Evolutionary conservation across 2,888 invertebrate species (phyloP).

Genomic region (Habroteleia sp.): DNA sequence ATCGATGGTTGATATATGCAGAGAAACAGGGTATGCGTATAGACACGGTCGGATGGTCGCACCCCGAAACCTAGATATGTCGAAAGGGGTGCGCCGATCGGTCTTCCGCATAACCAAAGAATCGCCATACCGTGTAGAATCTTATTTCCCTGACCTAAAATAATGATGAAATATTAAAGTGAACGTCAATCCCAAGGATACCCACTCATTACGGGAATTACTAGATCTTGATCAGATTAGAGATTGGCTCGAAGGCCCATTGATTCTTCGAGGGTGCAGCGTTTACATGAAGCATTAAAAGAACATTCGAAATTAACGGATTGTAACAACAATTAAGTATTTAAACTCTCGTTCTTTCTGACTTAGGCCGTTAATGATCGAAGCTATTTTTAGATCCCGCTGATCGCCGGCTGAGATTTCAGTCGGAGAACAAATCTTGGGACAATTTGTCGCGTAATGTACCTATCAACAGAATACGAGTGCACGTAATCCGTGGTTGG

Average conservation of each 20-base stretch:
- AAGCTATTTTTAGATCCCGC: conserved; percentile 27
- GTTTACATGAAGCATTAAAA: conserved; percentile 18
- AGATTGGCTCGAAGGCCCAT: conserved; percentile 33
- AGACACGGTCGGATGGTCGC: conserved; percentile 66
- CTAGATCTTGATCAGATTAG: conserved; percentile 31
- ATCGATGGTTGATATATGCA: conserved; percentile 53
- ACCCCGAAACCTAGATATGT: conserved; percentile 71
- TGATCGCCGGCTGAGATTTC: conserved; percentile 4
- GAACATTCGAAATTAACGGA: conserved; percentile 13
- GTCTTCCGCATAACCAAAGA: conserved; percentile 13
- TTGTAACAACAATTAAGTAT: no score
- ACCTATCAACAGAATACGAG: conserved; percentile 28
- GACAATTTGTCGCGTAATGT: conserved; percentile 50
- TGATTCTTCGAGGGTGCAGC: conserved; percentile 40
- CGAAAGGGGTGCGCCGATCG: conserved; percentile 66
- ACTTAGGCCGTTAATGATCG: no score
- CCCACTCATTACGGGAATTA: conserved; percentile 22
- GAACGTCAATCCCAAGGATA: conserved; percentile 13
- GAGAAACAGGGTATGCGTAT: conserved; percentile 65
- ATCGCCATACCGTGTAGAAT: conserved; percentile 16
- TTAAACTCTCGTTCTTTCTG: no score
- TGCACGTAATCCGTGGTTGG: conserved; percentile 76
- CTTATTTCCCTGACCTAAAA: conserved; percentile 42
- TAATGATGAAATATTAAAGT: conserved; percentile 51
- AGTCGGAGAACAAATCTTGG: conserved; percentile 43